Evolutionary conservation across 2,888 invertebrate species (phyloP), one percentile per base, ranked within the genome.

Genomic region (Machimus rusticus): DNA sequence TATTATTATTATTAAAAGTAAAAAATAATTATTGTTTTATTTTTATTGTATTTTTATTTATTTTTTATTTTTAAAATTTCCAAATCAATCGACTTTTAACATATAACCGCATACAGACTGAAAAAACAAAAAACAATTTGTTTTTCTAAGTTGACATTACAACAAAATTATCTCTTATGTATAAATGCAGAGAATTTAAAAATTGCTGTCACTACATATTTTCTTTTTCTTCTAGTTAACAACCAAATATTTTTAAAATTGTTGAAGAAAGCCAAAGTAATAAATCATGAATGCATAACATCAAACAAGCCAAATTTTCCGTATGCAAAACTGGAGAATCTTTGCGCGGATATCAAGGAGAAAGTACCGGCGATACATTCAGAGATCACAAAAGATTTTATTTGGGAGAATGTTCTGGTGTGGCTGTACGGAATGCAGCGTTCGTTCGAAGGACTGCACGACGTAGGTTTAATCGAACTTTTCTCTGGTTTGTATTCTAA

Each of bases 381-480:
- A 0, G 1, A 31, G 16, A 37, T 14, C 4, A 28, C 34, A 8
- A 76, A 76, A n/a, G 37, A 76, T 28, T 88, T 1, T 77, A 87
- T 28, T 57, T 90, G 89, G 89, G 88, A 87, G 39, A 89, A 88
- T 57, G 9, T 89, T 0, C 74, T 90, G 12, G 86, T 88, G 9
- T 90, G 90, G 90, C 66, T 90, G 2, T 12, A 87, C n/a, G 87
- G 89, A 3, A 81, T 90, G 39, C 89, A 89, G 39, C 34, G 81
- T 14, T 89, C 88, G 12, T 89, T 85, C 55, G 86, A 88, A 66
- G 89, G 89, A 88, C 28, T 37, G 55, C 14, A 6, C 14, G 46
- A 43, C n/a, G 85, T 37, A 28, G 14, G 14, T 66, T 12, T 5
- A 31, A 14, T 12, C 31, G n/a, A 37, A 34, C 34, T 43, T 39